Base-by-base conservation (phyloP, 1,140 invertebrate genomes). In the Drosophila paulistorum region DNA sequence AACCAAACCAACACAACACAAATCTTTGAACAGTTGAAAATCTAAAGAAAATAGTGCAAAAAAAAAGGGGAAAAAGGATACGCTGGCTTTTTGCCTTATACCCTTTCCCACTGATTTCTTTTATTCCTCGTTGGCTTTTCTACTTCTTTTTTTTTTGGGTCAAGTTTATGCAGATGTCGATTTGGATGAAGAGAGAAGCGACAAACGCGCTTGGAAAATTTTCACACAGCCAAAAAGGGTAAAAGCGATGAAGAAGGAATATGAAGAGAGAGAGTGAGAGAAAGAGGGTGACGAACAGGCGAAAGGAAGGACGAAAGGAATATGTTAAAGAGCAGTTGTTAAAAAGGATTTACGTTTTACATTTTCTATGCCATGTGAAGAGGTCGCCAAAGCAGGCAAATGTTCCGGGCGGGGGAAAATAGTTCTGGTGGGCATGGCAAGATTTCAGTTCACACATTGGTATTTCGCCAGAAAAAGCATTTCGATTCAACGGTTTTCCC, bases 301-400 rank as follows among this genome's bases (percentile, higher is more conserved):
- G 37, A 59, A 26, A 57, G 41, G 37, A 59, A 33, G 58, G 37
- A 48, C 23, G 61, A 55, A 65, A 35, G 48, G 57, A 74, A 83
- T 87, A 89, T 89, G 84, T 89, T 89, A 89, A 89, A 89, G 80
- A 89, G 83, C 83, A 87, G 84, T 89, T 89, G 84, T 89, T 89
- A 89, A 84, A 89, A 89, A 79, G 84, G 84, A 89, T 89, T 89
- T 89, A 89, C 85, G 77, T 89, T 89, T 89, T 81, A 81, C 76
- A 81, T 89, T 87, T 83, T 69, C 57, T 74, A 68, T 68, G 48
- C 57, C 39, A 68, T 66, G 75, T 51, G 45, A 51, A 51, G 45
- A 51, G 45, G 45, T 51, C 45, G 20, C 45, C 45, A 51, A 51
- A 48, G 20, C 45, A 23, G 20, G 45, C 17, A 48, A 23, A 61